Evolutionary conservation across 2,888 invertebrate genomes (phyloP), one percentile per base, ranked within the genome.

Genomic region (Catocala nupta): DNA sequence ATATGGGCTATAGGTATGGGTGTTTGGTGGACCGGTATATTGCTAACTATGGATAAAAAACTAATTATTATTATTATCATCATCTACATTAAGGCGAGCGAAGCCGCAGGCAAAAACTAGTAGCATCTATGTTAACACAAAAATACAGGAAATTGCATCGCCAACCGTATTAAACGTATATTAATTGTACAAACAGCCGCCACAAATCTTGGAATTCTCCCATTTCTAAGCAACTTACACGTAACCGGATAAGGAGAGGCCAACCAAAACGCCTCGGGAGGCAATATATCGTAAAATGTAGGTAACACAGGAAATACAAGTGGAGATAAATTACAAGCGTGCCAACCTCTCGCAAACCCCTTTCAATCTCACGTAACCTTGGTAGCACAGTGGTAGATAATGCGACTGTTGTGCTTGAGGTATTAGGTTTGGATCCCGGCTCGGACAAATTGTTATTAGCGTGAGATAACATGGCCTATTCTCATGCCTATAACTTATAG

Each of bases 311-410:
- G 67, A 67, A 61, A 74, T 70, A 75, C 73, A 75, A 75, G 76
- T 45, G 65, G 73, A 59, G 63, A 75, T 75, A 75, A 71, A 75
- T 75, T 66, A 75, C 73, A 56, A 62, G 63, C 59, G 58, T 42
- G 65, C 65, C 65, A 56, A 70, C 70, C 73, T 48, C 63, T 59
- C 49, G 55, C 39, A 49, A 65, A 70, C 71, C 73, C 71, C 68
- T 73, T 68, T 75, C 73, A 73, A 68, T 63, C 54, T 70, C 52
- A 65, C 58, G 59, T 58, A 61, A 62, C 50, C 64, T 62, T 36
- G n/a, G 2, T 1, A 5, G 1, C 5, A 11, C 4, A 47, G n/a
- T 8, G 5, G 12, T 25, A 3, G 25, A 3, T 1, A 25, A 25
- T 25, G 4, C 25, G 25, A 25, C 25, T 25, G 25, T 4, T 25